Base-by-base conservation (phyloP, 2,113 vertebrate genomes). In the Erinaceus europaeus region DNA sequence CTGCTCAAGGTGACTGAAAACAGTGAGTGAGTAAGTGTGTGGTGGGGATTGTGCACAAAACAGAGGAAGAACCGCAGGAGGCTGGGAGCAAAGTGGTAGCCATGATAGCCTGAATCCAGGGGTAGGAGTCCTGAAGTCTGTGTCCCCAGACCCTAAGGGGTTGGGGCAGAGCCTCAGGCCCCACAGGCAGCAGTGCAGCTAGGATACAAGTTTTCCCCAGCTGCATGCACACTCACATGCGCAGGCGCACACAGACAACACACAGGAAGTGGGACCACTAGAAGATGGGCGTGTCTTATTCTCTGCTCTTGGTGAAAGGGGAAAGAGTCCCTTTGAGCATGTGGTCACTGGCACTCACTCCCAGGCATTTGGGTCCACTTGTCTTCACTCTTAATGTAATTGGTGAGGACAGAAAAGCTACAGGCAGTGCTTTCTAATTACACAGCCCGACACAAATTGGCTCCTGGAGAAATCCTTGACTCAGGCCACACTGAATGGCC, bases 81-180 rank as follows among this genome's bases (percentile, higher is more conserved):
- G n/a, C n/a, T n/a, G n/a, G n/a, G n/a, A n/a, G n/a, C n/a, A n/a
- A n/a, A n/a, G n/a, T n/a, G n/a, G n/a, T n/a, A n/a, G n/a, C n/a
- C n/a, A n/a, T n/a, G n/a, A n/a, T n/a, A n/a, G n/a, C n/a, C n/a
- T n/a, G n/a, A n/a, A n/a, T n/a, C n/a, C n/a, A n/a, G n/a, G n/a
- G n/a, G n/a, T n/a, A n/a, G n/a, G n/a, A n/a, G n/a, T n/a, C n/a
- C n/a, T 29, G 55, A 1, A n/a, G 48, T 50, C 36, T 6, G 0
- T 0, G 0, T 6, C 10, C 29, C 9, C 18, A 1, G 10, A 42
- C 52, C 23, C 17, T n/a, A 17, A 53, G 42, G 50, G 29, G 38
- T 13, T 4, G 25, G 23, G n/a, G 14, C n/a, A n/a, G 25, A 78
- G 74, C 27, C 11, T 23, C 48, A 44, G 25, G 44, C 67, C 67